Base-by-base conservation (phyloP, 2,113 vertebrate species). In the Paraplagusia blochii region DNA sequence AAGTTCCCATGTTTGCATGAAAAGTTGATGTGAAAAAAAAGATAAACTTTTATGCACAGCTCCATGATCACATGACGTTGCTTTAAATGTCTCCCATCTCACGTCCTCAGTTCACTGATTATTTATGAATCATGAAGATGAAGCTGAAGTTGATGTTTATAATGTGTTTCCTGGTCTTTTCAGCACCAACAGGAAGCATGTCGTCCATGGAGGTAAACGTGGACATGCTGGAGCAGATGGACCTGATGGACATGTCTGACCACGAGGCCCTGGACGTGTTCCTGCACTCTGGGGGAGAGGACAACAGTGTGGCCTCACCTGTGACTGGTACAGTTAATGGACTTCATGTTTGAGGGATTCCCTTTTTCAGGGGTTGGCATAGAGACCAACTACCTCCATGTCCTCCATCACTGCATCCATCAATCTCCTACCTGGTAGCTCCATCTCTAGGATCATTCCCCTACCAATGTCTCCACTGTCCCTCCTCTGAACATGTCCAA, bases 161-260 rank as follows among this genome's bases (percentile, higher is more conserved):
- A 17, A 52, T 12, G 14, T 51, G 13, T 56, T 39, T 16, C 43
- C 11, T 79, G 34, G 53, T 17, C 34, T 72, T 75, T 72, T 46
- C 87, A 99, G 97, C 93, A 70, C 95, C 95, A 2, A 95, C 95
- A 88, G 97, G 97, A 63, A 99, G 96, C 87, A 95, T 98, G 96
- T 98, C 96, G 0, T 98, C 97, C 58, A 98, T 98, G 97, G 96
- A 98, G 83, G 97, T 99, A 75, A 98, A 99, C 0, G 93, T 99
- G 75, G 97, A 98, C 88, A 90, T 95, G 93, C 84, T 98, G 87
- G 97, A 99, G 79, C 97, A 98, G 90, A 98, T 99, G 96, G 96
- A 99, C 42, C 87, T 99, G 10, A 95, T 95, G 92, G 96, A 98
- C 82, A 90, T 98, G 87, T 95, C 94, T 4, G 97, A 99, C 87